A percentile compares a stretch with the other conserved stretches of the same genome.
Conservation (phyloP, 2,113 vertebrate genomes). For the Orientallactaga bullata region DNA sequence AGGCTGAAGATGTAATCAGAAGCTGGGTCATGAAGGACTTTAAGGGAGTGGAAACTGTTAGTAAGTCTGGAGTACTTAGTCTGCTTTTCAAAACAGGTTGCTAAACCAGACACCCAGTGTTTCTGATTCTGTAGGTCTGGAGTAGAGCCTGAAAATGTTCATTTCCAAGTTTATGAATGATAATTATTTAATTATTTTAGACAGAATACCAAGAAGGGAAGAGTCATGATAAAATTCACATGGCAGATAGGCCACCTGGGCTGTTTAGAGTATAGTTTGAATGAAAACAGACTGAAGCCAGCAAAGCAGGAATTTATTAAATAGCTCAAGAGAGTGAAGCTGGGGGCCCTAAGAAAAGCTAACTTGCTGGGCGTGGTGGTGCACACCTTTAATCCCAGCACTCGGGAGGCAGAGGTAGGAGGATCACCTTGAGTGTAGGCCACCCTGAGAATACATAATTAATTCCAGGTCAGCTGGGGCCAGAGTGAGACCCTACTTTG, state of each 20-base stretch:
- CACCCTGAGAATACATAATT: too few relatives aligned
- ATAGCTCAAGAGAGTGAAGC: neutral
- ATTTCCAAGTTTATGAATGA: slow-evolving; percentile 32
- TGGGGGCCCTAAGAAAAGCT: neutral
- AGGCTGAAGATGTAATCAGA: slow-evolving; percentile 12
- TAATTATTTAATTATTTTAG: neutral
- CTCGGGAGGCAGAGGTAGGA: too few relatives aligned
- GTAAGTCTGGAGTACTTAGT: slow-evolving; percentile 42
- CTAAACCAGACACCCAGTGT: neutral
- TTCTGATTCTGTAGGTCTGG: slow-evolving; percentile 2
- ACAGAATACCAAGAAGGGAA: neutral
- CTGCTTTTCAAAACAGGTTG: slow-evolving; percentile 6
- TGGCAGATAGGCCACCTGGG: slow-evolving; percentile 13
- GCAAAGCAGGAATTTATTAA: neutral
- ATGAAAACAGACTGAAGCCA: neutral
- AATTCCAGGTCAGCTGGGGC: too few relatives aligned
- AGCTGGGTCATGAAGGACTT: neutral
- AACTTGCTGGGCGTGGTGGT: too few relatives aligned
- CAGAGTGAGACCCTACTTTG: too few relatives aligned
- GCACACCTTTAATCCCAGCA: too few relatives aligned
- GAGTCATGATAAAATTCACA: neutral
- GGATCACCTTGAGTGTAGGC: too few relatives aligned
- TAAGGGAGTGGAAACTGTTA: slow-evolving; percentile 1
- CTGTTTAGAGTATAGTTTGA: slow-evolving; percentile 3
- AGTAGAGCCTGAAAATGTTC: neutral